Conservation (phyloP, 1,140 invertebrate species). For the Drosophila repletoides region DNA sequence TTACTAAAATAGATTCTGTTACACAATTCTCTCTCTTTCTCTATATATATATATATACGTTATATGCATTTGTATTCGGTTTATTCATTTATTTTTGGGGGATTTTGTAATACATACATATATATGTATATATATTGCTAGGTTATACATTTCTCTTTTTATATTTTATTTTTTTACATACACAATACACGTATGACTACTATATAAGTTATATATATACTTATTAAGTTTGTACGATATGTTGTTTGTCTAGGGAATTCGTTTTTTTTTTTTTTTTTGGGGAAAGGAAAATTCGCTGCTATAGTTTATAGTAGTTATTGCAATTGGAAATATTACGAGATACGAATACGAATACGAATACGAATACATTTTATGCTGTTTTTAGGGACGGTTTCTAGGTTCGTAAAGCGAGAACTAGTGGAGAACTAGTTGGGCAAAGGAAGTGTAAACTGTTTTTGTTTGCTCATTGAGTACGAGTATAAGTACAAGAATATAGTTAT, state of each 20-base stretch:
- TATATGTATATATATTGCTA: slow-evolving; percentile 18
- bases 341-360: slow-evolving; percentile 25
- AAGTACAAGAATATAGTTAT: slow-evolving; percentile 60
- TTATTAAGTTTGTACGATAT: slow-evolving; percentile 77
- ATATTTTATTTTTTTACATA: too few species aligned
- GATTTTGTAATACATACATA: slow-evolving; percentile 20
- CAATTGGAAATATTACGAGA: slow-evolving; percentile 44
- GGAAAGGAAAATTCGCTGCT: slow-evolving; percentile 13
- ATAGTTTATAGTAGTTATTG: slow-evolving; percentile 21
- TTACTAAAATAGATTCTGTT: slow-evolving; percentile 62
- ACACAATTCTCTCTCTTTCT: slow-evolving; percentile 34
- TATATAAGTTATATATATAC: slow-evolving; percentile 37
- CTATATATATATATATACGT: slow-evolving; percentile 28
- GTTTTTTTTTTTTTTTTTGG: slow-evolving; percentile 10
- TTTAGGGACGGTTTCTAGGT: slow-evolving; percentile 78
- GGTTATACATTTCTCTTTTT: slow-evolving; percentile 15
- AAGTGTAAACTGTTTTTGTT: slow-evolving; percentile 37
- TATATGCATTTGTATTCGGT: background rate
- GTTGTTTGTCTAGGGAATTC: slow-evolving; percentile 73
- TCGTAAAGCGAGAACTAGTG: slow-evolving; percentile 68
- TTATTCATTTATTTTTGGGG: slow-evolving; percentile 31
- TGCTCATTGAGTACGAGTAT: slow-evolving; percentile 36
- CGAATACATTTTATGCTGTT: slow-evolving; percentile 50
- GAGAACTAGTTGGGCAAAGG: slow-evolving; percentile 59
- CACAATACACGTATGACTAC: slow-evolving; percentile 35